Conservation (phyloP, 2,797 vertebrate species). For the Columba guinea region DNA sequence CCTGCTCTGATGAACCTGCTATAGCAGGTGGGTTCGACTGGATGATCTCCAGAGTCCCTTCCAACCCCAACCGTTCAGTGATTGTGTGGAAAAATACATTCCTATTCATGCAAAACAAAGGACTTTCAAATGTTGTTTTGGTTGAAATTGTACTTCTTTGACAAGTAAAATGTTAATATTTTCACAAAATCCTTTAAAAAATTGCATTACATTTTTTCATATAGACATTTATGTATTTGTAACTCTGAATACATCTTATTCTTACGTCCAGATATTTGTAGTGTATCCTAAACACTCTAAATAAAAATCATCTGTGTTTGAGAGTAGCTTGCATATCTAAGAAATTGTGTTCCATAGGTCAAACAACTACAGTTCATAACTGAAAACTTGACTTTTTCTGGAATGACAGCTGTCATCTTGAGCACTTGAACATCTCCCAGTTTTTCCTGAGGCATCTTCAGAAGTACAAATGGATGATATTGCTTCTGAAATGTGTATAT, state of each 20-base stretch:
- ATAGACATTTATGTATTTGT: neutral
- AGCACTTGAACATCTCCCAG: neutral
- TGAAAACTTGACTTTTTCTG: neutral
- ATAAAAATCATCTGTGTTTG: neutral
- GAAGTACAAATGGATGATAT: neutral
- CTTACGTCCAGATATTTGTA: neutral
- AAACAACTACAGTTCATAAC: neutral
- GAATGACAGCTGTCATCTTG: neutral
- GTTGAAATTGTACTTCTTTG: neutral
- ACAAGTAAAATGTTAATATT: neutral
- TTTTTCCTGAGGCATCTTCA: neutral
- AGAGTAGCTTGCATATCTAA: neutral
- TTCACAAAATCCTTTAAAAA: neutral
- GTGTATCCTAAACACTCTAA: neutral
- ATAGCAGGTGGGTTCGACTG: too few relatives aligned
- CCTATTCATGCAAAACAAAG: neutral
- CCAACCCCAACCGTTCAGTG: too few relatives aligned
- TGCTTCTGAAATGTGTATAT: neutral
- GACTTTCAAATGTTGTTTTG: neutral
- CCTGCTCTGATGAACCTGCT: too few relatives aligned
- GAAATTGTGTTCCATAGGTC: neutral
- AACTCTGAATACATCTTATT: neutral
- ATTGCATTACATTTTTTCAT: neutral
- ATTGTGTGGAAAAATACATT: neutral
- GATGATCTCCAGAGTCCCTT: too few relatives aligned